phyloP scores from a whole-genome alignment of 2,888 invertebrate genomes.

The Cecidostiba fungosa region DNA sequence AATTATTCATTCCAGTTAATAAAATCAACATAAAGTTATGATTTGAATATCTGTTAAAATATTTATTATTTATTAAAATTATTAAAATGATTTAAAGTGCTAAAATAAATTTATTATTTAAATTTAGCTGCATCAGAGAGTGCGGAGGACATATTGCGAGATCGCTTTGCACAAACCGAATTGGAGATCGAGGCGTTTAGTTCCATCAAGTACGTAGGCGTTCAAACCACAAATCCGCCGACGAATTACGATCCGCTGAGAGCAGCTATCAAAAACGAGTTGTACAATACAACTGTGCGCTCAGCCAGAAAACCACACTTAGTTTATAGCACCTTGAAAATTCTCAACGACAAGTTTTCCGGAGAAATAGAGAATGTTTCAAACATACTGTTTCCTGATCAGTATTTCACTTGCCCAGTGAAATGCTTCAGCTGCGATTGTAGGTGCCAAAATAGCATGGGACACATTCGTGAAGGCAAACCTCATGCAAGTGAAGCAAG shows the following conservation, averaged over 20 bases:
- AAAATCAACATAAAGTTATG: no score
- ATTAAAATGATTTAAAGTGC: background rate
- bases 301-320: conserved; percentile 86
- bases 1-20: no score
- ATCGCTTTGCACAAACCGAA: conserved; percentile 84
- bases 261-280: conserved; percentile 83
- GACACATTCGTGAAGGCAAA: conserved; percentile 84
- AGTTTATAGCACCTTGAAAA: conserved; percentile 86
- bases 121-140: conserved; percentile 82
- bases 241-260: conserved; percentile 85
- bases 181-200: conserved; percentile 87
- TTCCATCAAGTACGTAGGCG: conserved; percentile 86
- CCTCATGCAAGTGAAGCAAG: conserved; percentile 81
- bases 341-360: conserved; percentile 89
- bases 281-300: conserved; percentile 87
- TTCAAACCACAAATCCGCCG: conserved; percentile 81
- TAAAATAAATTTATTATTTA: background rate
- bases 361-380: conserved; percentile 84
- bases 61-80: no score
- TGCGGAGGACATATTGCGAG: conserved; percentile 84
- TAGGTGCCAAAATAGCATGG: conserved; percentile 86
- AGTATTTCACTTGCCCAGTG: conserved; percentile 89
- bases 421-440: conserved; percentile 87
- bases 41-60: no score
- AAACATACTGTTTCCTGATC: conserved; percentile 87